Base-by-base conservation (phyloP, 1,140 invertebrate species). In the Eueides isabella region DNA sequence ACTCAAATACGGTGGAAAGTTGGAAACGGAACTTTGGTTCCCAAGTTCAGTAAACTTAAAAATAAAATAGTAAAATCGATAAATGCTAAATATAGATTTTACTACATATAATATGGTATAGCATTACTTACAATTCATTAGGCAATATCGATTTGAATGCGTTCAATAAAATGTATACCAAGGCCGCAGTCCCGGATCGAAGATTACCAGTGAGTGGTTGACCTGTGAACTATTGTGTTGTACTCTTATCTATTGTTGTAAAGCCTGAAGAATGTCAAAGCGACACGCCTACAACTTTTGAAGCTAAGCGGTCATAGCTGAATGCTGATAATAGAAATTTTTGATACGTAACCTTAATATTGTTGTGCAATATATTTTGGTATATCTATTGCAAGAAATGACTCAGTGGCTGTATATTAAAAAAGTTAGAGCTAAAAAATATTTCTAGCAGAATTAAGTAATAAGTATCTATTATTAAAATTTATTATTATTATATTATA, bases 141-240 rank as follows among this genome's bases (percentile, higher is more conserved):
- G 16, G 61, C 61, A 62, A 62, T 30, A 62, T 23, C 26, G 67
- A 41, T 74, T 74, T 41, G 11, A 62, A 61, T 48, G 61, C 14
- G 28, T 69, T 81, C 79, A 85, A 84, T 86, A 82, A 85, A 86
- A 88, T 85, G 84, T 91, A 83, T 90, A 82, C 83, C 90, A 91
- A 91, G 89, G 90, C 81, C 86, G 67, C 31, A 71, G 71, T 85
- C 81, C 87, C 86, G 86, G 84, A 88, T 91, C 75, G 89, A 85
- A 82, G 83, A 89, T 83, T 80, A 66, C 70, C 82, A 79, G 86
- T 86, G 87, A 85, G 76, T 78, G 83, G 83, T 62, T 88, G 83
- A 89, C 87, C 90, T 89, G 84, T 92, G 90, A 92, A 91, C 90
- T 90, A 90, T 89, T 85, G 80, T 86, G 81, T 85, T 79, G 76